Conservation (phyloP, 1,140 invertebrate species). For the Cotesia glomerata region DNA sequence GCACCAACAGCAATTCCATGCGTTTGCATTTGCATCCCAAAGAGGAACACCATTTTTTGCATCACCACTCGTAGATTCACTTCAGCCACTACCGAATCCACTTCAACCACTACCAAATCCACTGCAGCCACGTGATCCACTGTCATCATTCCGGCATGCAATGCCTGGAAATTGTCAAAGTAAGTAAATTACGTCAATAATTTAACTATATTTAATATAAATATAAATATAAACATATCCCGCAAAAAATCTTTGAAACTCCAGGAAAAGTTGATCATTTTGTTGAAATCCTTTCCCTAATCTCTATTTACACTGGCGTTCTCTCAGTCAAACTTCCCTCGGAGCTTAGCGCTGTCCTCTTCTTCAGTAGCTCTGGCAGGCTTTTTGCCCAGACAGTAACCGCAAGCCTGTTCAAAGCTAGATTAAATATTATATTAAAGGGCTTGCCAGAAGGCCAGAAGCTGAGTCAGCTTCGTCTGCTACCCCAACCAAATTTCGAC, state of each 20-base stretch:
- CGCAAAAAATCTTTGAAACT: neutral
- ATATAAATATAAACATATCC: neutral
- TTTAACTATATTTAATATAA: no score
- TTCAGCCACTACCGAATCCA: conserved; percentile 61
- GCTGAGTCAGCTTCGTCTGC: conserved; percentile 24
- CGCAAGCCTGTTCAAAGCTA: conserved; percentile 63
- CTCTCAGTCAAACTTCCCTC: conserved; percentile 32
- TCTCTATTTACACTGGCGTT: conserved; percentile 17
- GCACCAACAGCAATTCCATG: conserved; percentile 89
- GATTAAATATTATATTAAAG: conserved; percentile 66
- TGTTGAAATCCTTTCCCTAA: conserved; percentile 12
- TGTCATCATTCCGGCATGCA: conserved; percentile 83
- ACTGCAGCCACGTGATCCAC: conserved; percentile 70
- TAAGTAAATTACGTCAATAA: conserved; percentile 66
- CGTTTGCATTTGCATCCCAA: conserved; percentile 82
- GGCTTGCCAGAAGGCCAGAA: conserved; percentile 54
- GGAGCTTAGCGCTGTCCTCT: conserved; percentile 1
- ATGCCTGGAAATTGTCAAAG: conserved; percentile 86
- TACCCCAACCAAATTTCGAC: conserved; percentile 26
- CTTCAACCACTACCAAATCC: conserved; percentile 59
- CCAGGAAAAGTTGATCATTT: neutral
- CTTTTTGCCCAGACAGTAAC: conserved; percentile 54
- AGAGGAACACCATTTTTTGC: conserved; percentile 79
- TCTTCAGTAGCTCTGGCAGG: conserved; percentile 40
- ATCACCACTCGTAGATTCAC: conserved; percentile 68